Conservation (phyloP, 1,140 invertebrate genomes). For the Diorhabda elongata region DNA sequence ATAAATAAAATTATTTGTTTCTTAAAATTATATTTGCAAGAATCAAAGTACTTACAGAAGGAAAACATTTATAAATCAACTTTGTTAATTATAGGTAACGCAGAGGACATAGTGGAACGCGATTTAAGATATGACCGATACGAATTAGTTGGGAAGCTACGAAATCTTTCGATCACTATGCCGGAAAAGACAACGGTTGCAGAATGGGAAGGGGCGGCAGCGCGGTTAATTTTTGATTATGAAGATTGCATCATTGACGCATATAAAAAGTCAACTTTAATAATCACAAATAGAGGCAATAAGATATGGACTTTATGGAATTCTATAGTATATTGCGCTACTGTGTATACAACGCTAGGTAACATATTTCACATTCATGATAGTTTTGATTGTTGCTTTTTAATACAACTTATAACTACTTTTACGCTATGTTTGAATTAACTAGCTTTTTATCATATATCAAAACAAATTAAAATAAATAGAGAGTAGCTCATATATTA, state of each 20-base stretch:
- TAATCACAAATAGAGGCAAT: conserved; percentile 36
- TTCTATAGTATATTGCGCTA: conserved; percentile 86
- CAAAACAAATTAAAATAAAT: no score
- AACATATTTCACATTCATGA: conserved; percentile 25
- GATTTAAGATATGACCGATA: conserved; percentile 53
- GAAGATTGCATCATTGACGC: conserved; percentile 56
- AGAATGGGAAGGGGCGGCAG: conserved; percentile 49
- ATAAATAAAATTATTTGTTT: no score
- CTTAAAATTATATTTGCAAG: no score
- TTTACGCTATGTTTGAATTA: no score
- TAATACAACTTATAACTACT: no score
- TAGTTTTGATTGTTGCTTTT: no score
- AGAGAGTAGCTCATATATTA: no score
- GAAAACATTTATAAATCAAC: no score
- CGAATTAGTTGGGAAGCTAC: conserved; percentile 42
- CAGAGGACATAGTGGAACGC: conserved; percentile 22
- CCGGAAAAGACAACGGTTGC: conserved; percentile 43
- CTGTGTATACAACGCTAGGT: conserved; percentile 94
- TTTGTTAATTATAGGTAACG: no score
- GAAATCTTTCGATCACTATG: conserved; percentile 35
- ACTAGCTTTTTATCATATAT: no score
- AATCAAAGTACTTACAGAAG: no score
- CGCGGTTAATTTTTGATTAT: conserved; percentile 50
- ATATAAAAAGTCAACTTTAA: conserved; percentile 48
- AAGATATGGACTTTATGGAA: conserved; percentile 85